Base-by-base conservation (phyloP, 2,113 vertebrate species). In the Spermophilus dauricus region DNA sequence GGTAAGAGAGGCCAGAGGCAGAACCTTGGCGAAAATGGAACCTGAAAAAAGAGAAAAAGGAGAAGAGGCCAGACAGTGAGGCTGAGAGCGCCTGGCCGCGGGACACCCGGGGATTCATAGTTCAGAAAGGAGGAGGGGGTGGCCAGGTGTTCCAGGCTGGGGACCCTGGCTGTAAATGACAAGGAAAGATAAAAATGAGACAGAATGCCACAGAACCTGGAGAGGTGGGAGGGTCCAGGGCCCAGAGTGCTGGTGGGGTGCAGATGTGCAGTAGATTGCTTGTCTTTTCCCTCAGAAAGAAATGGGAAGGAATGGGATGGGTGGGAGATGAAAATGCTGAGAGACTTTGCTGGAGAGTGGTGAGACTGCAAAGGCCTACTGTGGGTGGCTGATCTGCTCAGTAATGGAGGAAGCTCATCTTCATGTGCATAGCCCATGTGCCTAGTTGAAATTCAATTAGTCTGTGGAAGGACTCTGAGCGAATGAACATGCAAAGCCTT, bases 71-170 rank as follows among this genome's bases (percentile, higher is more conserved):
- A 70, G 56, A 58, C 63, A 3, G 48, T 3, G 56, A 89, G 80
- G 37, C 88, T 28, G 14, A n/a, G 75, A 81, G n/a, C 26, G 65
- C 22, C 56, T 20, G 42, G 24, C 34, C 4, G 16, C 30, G 70
- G 34, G 77, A 6, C 4, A 12, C n/a, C 0, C 7, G 13, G 53
- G 53, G 37, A 56, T 1, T 5, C n/a, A 8, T 17, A 51, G 75
- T 80, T 72, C 2, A 28, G 65, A 48, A 39, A 17, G 24, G 70
- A 63, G 78, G 65, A 63, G 78, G 58, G 26, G 65, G 51, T 28
- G 34, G 26, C 65, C 34, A 0, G 30, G 28, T 34, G 61, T n/a
- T 9, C 65, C 30, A 14, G 48, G 75, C 32, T 9, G 22, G 82
- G 82, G 72, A 26, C 76, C 5, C 83, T 12, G 10, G 8, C 45